phyloP scores from a whole-genome alignment of 2,113 vertebrate genomes.

The Paramisgurnus dabryanus region DNA sequence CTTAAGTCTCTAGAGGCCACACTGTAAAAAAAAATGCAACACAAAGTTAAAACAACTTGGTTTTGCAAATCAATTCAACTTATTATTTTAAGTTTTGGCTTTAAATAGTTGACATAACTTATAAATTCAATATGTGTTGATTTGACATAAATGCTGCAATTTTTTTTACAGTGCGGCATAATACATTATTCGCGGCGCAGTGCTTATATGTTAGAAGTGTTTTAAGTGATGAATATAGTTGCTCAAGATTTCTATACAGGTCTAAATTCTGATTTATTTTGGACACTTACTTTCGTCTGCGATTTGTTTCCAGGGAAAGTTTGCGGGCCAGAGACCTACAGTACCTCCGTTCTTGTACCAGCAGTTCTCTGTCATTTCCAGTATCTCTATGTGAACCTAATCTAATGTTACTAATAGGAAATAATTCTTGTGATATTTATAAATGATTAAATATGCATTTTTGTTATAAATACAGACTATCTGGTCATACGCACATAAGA shows the following conservation, averaged over 20 bases:
- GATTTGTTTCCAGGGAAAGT: constrained; percentile 83
- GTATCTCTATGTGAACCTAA: constrained; percentile 69
- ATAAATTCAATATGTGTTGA: too few species aligned
- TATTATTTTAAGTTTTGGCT: too few species aligned
- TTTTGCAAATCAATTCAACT: too few species aligned
- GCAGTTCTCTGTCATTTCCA: constrained; percentile 73
- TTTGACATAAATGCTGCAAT: too few species aligned
- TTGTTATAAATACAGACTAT: background rate
- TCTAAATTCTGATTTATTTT: constrained; percentile 36
- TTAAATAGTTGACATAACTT: too few species aligned
- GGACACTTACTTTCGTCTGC: constrained; percentile 79
- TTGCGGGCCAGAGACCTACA: constrained; percentile 76
- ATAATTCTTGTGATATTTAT: background rate
- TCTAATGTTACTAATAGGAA: constrained; percentile 65
- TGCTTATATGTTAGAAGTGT: too few species aligned
- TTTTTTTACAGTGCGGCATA: too few species aligned
- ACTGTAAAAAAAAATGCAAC: background rate
- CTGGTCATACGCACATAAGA: background rate
- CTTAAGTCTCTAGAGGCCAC: background rate
- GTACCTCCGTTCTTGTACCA: constrained; percentile 83
- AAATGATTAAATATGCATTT: background rate
- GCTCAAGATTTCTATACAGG: background rate
- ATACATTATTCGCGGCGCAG: too few species aligned
- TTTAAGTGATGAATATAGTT: background rate
- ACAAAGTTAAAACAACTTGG: too few species aligned